Evolutionary conservation across 2,888 invertebrate species (phyloP).

Genomic region (Tenthredo distinguenda): DNA sequence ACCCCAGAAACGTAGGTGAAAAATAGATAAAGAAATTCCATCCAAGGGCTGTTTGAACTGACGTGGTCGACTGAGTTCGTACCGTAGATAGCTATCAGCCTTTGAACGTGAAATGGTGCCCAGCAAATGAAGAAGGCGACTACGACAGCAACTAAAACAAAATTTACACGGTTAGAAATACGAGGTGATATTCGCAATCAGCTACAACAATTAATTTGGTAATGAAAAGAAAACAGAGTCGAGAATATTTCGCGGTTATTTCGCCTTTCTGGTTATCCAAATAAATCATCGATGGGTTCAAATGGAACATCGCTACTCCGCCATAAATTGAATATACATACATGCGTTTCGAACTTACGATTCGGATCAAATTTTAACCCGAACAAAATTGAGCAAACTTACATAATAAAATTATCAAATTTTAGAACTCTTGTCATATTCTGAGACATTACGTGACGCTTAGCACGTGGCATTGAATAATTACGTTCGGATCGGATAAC

Average conservation of each 20-base stretch:
- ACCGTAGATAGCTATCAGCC: conserved; percentile 89
- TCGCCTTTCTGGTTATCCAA: background rate
- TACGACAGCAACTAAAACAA: conserved; percentile 89
- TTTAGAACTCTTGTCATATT: background rate
- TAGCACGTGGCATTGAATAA: background rate
- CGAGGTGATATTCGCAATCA: background rate
- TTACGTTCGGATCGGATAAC: background rate
- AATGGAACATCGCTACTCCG: too few relatives aligned
- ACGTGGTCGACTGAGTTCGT: conserved; percentile 77
- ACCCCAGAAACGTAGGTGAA: conserved; percentile 93
- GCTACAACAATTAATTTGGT: background rate
- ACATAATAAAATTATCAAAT: background rate
- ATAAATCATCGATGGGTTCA: too few relatives aligned
- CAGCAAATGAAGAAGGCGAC: conserved; percentile 94
- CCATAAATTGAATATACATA: too few relatives aligned
- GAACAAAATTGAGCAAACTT: background rate
- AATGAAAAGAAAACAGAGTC: background rate
- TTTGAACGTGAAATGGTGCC: conserved; percentile 96
- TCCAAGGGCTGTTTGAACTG: conserved; percentile 72
- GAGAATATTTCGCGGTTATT: background rate
- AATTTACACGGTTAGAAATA: conserved; percentile 31
- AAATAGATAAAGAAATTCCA: conserved; percentile 83
- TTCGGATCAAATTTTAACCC: background rate
- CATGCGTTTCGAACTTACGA: too few relatives aligned
- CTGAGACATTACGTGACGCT: background rate